Base-by-base conservation (phyloP, 2,888 invertebrate species). In the Heteropelma amictum region DNA sequence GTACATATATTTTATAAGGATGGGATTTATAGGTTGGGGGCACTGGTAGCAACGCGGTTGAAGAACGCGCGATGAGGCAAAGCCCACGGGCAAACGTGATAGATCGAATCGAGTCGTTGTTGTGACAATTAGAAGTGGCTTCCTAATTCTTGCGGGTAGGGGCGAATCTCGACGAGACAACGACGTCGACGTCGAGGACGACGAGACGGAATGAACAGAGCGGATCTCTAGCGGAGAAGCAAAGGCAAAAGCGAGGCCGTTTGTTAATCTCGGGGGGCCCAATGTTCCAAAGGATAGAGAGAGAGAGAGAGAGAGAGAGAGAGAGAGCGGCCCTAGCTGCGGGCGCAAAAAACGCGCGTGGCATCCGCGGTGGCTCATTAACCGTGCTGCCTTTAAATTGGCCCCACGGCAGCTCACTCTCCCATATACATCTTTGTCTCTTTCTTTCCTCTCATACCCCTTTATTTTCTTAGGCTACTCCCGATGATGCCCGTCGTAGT, bases 291-390 rank as follows among this genome's bases (percentile, higher is more conserved):
- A 17, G 2, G 51, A 53, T 38, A 26, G 61, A 69, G 40, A 54
- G 73, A 72, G 76, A 67, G 71, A 70, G 70, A 68, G 64, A 14
- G 35, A 35, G 58, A 38, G 33, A 12, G 70, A 65, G 68, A 65
- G 73, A 76, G 72, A 60, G 70, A 80, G 79, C 35, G 68, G 74
- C 80, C 81, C 80, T 74, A 70, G 72, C 67, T 65, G 80, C 68
- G 81, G 80, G 82, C 81, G 84, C 86, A 88, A 87, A 88, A 88
- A 85, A 87, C 84, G 84, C 86, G 86, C 83, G 85, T 83, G 88
- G 87, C 86, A 87, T 87, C 85, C 87, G 84, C 85, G 85, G 84
- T 85, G 84, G 88, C 88, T 88, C 88, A 88, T 87, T 88, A 88
- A 87, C 85, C 82, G 85, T 85, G 85, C 86, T 85, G 86, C 84